Percentiles rank a stretch among this genome's conserved stretches.
Evolutionary conservation across 2,797 vertebrate species (phyloP).

Genomic region (Pantherophis alleghaniensis): DNA sequence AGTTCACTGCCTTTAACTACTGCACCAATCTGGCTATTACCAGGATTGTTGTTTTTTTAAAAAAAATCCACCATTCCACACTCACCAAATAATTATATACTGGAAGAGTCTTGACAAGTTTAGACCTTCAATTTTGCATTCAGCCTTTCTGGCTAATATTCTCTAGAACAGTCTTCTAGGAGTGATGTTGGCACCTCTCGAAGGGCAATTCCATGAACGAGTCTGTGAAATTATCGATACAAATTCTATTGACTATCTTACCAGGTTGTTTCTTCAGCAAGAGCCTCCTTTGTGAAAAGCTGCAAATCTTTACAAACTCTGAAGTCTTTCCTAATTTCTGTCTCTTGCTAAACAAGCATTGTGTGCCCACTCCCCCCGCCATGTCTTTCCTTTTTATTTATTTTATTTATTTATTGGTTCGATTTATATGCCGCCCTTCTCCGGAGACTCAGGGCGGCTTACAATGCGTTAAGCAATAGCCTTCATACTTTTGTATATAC

Average conservation of each 20-base stretch:
- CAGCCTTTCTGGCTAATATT: neutral
- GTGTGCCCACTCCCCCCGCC: neutral
- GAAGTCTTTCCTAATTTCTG: neutral
- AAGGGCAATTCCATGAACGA: neutral
- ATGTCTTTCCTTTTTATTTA: neutral
- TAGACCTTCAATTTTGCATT: neutral
- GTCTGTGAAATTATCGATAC: neutral
- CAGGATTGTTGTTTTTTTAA: neutral
- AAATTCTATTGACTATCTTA: neutral
- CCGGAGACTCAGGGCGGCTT: no score
- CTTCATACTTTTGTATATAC: no score
- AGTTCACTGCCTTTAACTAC: neutral
- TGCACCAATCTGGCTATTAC: neutral
- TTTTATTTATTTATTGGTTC: no score
- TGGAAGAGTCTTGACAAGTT: neutral
- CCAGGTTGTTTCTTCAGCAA: neutral
- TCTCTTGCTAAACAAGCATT: neutral
- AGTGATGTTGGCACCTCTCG: neutral
- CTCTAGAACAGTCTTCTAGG: neutral
- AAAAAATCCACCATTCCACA: neutral
- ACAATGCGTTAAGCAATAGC: no score
- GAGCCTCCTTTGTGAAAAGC: neutral
- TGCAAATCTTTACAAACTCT: neutral
- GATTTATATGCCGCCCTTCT: no score
- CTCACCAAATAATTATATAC: neutral